Percentiles rank a stretch among this genome's conserved stretches.
Conservation (phyloP, 2,113 vertebrate species). For the Dicentrarchus labrax region DNA sequence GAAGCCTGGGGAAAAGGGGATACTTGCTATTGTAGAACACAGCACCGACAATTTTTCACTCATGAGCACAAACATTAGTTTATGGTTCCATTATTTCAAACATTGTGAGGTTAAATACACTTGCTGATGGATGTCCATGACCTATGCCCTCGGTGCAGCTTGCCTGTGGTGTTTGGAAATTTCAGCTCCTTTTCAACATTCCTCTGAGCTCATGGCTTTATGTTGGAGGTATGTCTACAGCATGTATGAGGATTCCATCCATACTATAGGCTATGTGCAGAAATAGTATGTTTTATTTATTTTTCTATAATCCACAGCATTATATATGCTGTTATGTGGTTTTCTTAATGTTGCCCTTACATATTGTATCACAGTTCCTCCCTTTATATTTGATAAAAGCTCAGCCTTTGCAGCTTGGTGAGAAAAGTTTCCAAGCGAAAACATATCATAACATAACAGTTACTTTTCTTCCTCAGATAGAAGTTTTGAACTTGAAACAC, state of each 20-base stretch:
- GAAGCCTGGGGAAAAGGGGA: slow-evolving; percentile 44
- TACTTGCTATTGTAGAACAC: slow-evolving; percentile 46
- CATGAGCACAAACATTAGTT: slow-evolving; percentile 19
- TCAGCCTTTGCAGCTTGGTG: background rate
- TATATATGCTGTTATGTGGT: background rate
- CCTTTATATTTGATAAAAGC: background rate
- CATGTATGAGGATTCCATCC: background rate
- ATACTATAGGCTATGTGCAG: background rate
- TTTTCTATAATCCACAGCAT: background rate
- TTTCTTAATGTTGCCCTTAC: background rate
- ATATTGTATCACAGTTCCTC: background rate
- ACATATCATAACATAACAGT: background rate
- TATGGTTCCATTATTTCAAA: slow-evolving; percentile 51
- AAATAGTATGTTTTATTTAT: slow-evolving; percentile 10
- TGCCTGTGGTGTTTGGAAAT: slow-evolving; percentile 20
- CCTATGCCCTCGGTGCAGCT: slow-evolving; percentile 30
- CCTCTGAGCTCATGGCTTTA: slow-evolving; percentile 8
- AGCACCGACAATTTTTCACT: slow-evolving; percentile 23
- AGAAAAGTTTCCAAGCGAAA: slow-evolving; percentile 14
- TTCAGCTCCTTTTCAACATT: background rate
- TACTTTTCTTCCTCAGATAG: background rate
- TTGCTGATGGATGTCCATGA: slow-evolving; percentile 53
- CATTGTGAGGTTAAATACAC: slow-evolving; percentile 42
- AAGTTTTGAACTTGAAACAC: slow-evolving; percentile 40
- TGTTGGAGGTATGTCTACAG: background rate